phyloP scores from a whole-genome alignment of 2,113 vertebrate species.

The Zonotrichia leucophrys region DNA sequence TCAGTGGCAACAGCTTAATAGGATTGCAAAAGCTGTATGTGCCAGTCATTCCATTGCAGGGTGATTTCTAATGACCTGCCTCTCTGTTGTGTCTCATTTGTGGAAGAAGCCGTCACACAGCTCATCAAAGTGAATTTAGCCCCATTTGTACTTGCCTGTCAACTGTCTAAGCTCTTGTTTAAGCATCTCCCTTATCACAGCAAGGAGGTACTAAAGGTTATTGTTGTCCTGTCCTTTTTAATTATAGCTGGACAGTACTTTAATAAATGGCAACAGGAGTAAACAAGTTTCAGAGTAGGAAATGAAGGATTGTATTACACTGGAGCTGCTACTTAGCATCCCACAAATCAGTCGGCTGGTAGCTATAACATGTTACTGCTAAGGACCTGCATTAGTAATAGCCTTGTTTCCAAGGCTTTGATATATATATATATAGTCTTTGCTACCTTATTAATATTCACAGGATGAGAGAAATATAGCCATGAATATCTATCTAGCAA shows the following conservation, averaged over 20 bases:
- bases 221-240: slow-evolving; percentile 39
- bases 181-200: not conserved
- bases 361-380: not conserved
- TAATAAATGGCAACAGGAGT: slow-evolving; percentile 27
- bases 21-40: not conserved
- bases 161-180: slow-evolving; percentile 9
- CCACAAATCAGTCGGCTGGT: not conserved
- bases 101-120: not conserved
- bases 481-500: not conserved
- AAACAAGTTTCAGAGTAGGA: slow-evolving; percentile 28
- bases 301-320: not conserved
- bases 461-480: not conserved
- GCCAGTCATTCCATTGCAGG: not conserved
- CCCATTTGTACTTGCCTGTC: slow-evolving; percentile 28
- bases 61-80: slow-evolving; percentile 7
- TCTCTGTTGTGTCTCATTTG: not conserved
- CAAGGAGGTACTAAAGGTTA: slow-evolving; percentile 18
- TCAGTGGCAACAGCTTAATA: not conserved
- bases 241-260: not conserved
- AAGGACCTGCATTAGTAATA: not conserved
- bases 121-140: slow-evolving; percentile 40
- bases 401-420: slow-evolving; percentile 5
- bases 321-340: not conserved
- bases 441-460: slow-evolving; percentile 32
- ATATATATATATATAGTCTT: not conserved